phyloP scores from a whole-genome alignment of 2,113 vertebrate genomes.

The Poeciliopsis occidentalis region DNA sequence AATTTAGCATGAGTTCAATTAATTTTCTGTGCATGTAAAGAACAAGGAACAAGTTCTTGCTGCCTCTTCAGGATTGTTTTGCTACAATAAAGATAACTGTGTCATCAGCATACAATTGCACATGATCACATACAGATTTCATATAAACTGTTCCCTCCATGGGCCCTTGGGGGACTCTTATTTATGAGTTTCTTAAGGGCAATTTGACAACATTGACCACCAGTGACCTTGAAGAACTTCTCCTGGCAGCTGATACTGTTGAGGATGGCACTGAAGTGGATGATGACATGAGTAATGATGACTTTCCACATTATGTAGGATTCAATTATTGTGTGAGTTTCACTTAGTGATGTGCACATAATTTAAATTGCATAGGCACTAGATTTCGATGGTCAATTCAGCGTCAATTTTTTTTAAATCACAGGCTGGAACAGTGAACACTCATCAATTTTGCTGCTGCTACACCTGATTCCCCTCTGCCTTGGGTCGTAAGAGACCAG shows the following conservation, averaged over 20 bases:
- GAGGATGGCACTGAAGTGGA: background rate
- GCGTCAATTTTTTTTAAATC: background rate
- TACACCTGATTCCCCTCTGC: constrained; percentile 18
- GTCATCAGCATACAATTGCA: background rate
- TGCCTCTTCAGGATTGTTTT: background rate
- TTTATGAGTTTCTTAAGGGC: too few species aligned
- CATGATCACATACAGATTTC: background rate
- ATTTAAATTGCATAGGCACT: background rate
- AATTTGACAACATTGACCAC: too few species aligned
- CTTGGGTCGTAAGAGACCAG: constrained; percentile 11
- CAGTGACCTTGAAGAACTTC: too few species aligned
- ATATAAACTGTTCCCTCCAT: too few species aligned
- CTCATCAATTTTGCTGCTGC: constrained; percentile 13
- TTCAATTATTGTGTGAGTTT: background rate
- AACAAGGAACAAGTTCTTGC: background rate
- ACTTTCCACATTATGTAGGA: background rate
- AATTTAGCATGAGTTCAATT: background rate
- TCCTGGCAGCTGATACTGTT: too few species aligned
- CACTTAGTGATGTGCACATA: background rate
- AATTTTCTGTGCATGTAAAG: background rate
- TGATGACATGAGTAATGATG: background rate
- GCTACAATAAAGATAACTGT: background rate
- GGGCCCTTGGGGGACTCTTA: too few species aligned
- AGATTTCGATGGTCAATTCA: background rate
- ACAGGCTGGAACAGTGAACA: constrained; percentile 14